Evolutionary conservation across 2,888 invertebrate species (phyloP).

Genomic region (Drosophila longiperda): DNA sequence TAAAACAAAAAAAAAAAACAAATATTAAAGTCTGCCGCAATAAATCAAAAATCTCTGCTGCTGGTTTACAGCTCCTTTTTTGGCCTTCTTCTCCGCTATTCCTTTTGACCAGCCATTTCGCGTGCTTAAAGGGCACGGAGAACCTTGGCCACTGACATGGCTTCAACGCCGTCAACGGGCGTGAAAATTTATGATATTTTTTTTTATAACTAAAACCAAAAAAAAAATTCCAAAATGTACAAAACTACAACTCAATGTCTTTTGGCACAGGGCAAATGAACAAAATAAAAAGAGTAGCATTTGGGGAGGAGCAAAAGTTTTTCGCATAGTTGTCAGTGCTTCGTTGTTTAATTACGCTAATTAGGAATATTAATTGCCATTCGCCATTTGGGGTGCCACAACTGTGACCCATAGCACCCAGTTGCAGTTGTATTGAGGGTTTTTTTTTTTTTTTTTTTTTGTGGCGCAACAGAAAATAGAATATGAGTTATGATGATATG

Average conservation of each 20-base stretch:
- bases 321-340: constrained; percentile 84
- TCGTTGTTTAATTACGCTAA: constrained; percentile 84
- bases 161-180: constrained; percentile 37
- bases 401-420: constrained; percentile 22
- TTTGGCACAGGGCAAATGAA: constrained; percentile 20
- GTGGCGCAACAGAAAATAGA: constrained; percentile 60
- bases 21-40: constrained; percentile 44
- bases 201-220: constrained; percentile 31
- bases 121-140: constrained; percentile 68
- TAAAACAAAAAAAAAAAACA: constrained; percentile 8
- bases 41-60: constrained; percentile 76
- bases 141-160: constrained; percentile 46
- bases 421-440: constrained; percentile 1
- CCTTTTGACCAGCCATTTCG: constrained; percentile 42
- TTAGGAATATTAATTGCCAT: constrained; percentile 84
- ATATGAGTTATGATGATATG: constrained; percentile 75
- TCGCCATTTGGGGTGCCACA: constrained; percentile 49
- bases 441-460: constrained; percentile 6
- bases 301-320: constrained; percentile 64
- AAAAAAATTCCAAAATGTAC: constrained; percentile 5
- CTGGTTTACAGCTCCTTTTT: constrained; percentile 47
- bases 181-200: constrained; percentile 78
- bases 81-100: constrained; percentile 23
- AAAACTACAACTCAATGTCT: constrained; percentile 46
- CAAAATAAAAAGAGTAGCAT: constrained; percentile 29